Evolutionary conservation across 2,888 invertebrate species (phyloP).

Genomic region (Meandrusa payeni): DNA sequence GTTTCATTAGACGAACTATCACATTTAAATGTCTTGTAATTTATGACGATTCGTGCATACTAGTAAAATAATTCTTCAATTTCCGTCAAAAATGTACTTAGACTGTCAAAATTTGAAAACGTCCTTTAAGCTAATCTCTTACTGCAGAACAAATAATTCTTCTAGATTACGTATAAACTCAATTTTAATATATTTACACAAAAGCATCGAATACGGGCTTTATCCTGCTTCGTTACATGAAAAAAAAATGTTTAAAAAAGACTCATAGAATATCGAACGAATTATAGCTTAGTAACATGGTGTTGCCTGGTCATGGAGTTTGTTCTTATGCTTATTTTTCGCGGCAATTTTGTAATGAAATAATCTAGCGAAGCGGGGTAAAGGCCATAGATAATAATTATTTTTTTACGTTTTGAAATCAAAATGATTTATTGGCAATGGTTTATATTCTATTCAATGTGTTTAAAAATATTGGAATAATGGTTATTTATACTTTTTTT

Average conservation of each 20-base stretch:
- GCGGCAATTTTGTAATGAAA: neutral
- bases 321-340: constrained; percentile 2
- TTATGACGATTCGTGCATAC: too few relatives aligned
- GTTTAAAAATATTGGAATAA: too few relatives aligned
- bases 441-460: neutral
- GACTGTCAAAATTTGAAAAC: constrained; percentile 24
- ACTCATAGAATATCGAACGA: neutral
- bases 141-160: neutral
- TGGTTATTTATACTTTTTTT: too few relatives aligned
- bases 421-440: neutral
- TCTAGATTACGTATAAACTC: neutral
- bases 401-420: too few relatives aligned
- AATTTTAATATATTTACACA: neutral
- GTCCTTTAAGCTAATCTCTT: constrained; percentile 19
- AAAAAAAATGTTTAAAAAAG: neutral
- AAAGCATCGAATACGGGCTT: neutral
- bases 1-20: too few relatives aligned
- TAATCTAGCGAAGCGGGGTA: neutral
- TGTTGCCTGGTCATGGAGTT: neutral
- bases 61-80: constrained; percentile 7
- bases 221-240: constrained; percentile 4
- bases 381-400: neutral
- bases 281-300: neutral
- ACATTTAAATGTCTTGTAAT: too few relatives aligned
- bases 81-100: constrained; percentile 22